Evolutionary conservation across 2,797 vertebrate genomes (phyloP).

Genomic region (Scomberomorus guttatus): DNA sequence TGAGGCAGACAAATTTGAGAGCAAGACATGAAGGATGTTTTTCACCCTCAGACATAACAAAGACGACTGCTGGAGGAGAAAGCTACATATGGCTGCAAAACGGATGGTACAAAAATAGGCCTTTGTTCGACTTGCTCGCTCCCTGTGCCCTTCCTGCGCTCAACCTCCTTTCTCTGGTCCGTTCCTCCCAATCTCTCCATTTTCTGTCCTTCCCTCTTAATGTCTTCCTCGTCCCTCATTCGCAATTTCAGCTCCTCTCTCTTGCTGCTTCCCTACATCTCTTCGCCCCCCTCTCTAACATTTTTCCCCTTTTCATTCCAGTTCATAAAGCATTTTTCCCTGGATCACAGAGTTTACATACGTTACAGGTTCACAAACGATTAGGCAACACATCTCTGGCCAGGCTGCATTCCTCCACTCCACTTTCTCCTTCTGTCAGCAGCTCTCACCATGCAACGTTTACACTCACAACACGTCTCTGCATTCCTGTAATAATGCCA

Average conservation of each 20-base stretch:
- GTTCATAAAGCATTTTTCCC: background rate
- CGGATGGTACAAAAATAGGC: slow-evolving; percentile 56
- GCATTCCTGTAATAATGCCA: slow-evolving; percentile 35
- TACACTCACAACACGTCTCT: slow-evolving; percentile 33
- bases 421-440: slow-evolving; percentile 49
- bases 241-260: background rate
- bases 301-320: background rate
- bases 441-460: slow-evolving; percentile 23
- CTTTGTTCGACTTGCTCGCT: slow-evolving; percentile 57
- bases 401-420: slow-evolving; percentile 46
- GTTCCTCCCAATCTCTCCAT: background rate
- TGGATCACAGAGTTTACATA: slow-evolving; percentile 13
- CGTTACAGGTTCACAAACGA: slow-evolving; percentile 20
- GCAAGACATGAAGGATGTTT: slow-evolving; percentile 10
- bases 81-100: slow-evolving; percentile 31
- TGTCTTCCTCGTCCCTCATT: background rate
- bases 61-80: slow-evolving; percentile 26
- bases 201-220: slow-evolving; percentile 3
- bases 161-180: slow-evolving; percentile 16
- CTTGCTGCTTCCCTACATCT: background rate
- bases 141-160: slow-evolving; percentile 39
- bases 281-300: background rate
- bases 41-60: slow-evolving; percentile 55
- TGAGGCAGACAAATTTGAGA: background rate
- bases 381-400: background rate